These are phyloP conservation scores for Cyclopterus lumpus DNA, from an alignment of 2,797 vertebrate genomes.

Conservation along the genomic window DNA sequence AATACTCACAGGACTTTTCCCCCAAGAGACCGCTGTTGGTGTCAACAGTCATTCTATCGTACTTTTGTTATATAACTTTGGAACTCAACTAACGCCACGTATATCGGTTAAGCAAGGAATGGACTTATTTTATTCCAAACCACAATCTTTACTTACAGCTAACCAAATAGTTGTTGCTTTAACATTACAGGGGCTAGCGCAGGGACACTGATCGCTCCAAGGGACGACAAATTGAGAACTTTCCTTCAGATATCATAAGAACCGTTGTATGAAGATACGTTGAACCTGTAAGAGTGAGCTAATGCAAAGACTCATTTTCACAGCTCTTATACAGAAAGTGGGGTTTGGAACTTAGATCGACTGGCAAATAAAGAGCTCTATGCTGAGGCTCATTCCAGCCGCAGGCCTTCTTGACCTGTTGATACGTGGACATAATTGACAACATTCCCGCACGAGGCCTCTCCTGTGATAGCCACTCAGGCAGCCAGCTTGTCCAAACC, in stretches of 20 bases:
- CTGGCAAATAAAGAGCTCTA: neutral
- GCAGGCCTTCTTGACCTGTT: slow-evolving; percentile 3
- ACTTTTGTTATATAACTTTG: neutral
- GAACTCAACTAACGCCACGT: neutral
- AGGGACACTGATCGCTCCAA: neutral
- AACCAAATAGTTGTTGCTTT: neutral
- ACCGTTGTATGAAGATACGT: neutral
- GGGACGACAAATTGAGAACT: neutral
- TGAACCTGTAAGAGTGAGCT: neutral
- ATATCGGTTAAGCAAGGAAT: neutral
- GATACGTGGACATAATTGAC: slow-evolving; percentile 21
- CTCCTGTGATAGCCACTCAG: slow-evolving; percentile 10
- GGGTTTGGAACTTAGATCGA: neutral
- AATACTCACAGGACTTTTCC: neutral
- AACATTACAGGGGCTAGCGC: neutral
- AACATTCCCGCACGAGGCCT: neutral
- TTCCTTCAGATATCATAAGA: neutral
- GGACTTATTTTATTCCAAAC: neutral
- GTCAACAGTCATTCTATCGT: neutral
- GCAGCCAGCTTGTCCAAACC: slow-evolving; percentile 1
- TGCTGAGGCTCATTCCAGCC: neutral
- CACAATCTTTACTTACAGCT: neutral
- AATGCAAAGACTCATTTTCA: neutral
- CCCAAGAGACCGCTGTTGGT: neutral
- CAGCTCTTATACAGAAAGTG: neutral